Evolutionary conservation across 2,113 vertebrate genomes (phyloP), one percentile per base, ranked within the genome.

Genomic region (Gallinago media): DNA sequence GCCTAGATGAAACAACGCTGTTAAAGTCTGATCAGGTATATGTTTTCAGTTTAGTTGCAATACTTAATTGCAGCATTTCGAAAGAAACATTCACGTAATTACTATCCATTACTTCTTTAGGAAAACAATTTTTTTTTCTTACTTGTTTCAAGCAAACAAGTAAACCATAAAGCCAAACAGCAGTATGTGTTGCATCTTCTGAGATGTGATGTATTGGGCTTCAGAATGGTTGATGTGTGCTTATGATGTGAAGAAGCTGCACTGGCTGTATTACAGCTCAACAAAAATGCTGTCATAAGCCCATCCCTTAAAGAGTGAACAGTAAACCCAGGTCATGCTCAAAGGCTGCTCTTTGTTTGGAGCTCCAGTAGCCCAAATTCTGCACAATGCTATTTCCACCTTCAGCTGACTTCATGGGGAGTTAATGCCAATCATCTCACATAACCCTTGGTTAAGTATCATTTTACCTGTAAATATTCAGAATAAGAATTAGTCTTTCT

Each of bases 21-120:
- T 96, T 97, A 77, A 99, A 98, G 97, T 97, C 98, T 15, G 99
- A 99, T 66, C 99, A 99, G 98, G 99, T 99, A 95, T 19, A 78
- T 89, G 7, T 42, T 93, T 81, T 44, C 56, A 58, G 7, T 68
- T 59, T 65, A 54, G 40, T 54, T 79, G 62, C 70, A 74, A 59
- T 61, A 44, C 14, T 4, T 70, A 40, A 70, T 27, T 67, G 14
- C 31, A 59, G 34, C 38, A 55, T 85, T 85, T 73, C 11, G 29
- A 74, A 76, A 59, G 15, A 46, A 72, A 32, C 2, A 3, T 72
- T 68, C 3, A 12, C 66, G 20, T 75, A 27, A 21, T 59, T 63
- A 27, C 32, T 72, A 4, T 72, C 12, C 42, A 74, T 93, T 74
- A 11, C 8, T 40, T 38, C 34, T 86, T 47, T 21, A 67, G 50